Conservation (phyloP, 2,888 invertebrate species). For the Cataglyphis rosenhaueri region DNA sequence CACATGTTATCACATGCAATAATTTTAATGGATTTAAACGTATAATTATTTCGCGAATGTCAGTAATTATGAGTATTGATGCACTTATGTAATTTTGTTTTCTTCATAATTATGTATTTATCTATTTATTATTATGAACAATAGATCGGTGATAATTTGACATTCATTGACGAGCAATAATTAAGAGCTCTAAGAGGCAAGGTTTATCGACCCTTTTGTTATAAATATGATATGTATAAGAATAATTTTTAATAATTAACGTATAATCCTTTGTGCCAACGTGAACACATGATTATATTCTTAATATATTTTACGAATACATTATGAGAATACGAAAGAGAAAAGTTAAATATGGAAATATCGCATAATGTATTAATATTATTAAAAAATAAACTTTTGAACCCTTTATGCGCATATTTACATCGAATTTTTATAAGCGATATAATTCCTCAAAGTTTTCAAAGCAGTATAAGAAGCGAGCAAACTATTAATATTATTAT, state of each 20-base stretch:
- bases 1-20: slow-evolving; percentile 4
- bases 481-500: neutral
- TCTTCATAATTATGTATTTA: slow-evolving; percentile 36
- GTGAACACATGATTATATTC: neutral
- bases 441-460: neutral
- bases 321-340: slow-evolving; percentile 29
- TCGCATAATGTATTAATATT: slow-evolving; percentile 3
- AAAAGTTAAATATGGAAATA: neutral
- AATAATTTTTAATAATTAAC: slow-evolving; percentile 12
- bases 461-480: neutral
- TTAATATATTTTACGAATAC: slow-evolving; percentile 18
- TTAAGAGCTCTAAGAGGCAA: slow-evolving; percentile 23
- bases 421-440: slow-evolving; percentile 11
- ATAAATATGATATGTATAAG: slow-evolving; percentile 2
- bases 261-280: slow-evolving; percentile 23
- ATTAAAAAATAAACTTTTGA: slow-evolving; percentile 10
- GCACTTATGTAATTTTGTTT: slow-evolving; percentile 40
- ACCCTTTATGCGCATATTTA: slow-evolving; percentile 3
- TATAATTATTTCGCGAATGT: slow-evolving; percentile 64
- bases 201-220: slow-evolving; percentile 35
- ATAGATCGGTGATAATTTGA: slow-evolving; percentile 33
- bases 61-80: slow-evolving; percentile 50
- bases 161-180: slow-evolving; percentile 43
- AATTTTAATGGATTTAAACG: slow-evolving; percentile 64
- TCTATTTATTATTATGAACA: slow-evolving; percentile 26